phyloP scores from a whole-genome alignment of 1,140 invertebrate genomes.

The Sycophaga agraensis region DNA sequence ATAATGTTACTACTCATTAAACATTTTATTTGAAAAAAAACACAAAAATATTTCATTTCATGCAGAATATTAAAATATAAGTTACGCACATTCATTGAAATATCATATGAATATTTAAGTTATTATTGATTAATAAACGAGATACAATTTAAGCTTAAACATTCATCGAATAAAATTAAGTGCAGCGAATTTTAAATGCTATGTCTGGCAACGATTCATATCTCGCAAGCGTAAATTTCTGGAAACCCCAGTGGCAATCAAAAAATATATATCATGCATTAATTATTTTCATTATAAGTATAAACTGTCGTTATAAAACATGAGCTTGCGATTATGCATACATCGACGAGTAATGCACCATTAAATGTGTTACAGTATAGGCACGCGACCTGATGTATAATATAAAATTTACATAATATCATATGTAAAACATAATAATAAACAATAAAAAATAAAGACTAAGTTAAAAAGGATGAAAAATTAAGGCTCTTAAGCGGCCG shows the following conservation, averaged over 20 bases:
- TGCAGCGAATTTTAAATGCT: no score
- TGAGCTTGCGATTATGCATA: slow-evolving; percentile 19
- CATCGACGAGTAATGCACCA: slow-evolving; percentile 20
- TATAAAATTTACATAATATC: slow-evolving; percentile 26
- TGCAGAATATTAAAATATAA: no score
- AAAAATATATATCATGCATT: slow-evolving; percentile 15
- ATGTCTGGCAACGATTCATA: no score
- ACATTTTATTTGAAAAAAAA: no score
- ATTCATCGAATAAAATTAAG: no score
- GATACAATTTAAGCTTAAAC: no score
- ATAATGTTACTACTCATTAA: no score
- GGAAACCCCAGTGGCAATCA: slow-evolving; percentile 1
- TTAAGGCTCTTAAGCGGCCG: background rate
- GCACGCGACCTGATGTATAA: slow-evolving; percentile 9
- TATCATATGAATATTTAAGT: no score
- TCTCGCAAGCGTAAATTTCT: background rate
- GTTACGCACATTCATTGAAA: no score
- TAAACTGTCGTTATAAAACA: slow-evolving; percentile 23
- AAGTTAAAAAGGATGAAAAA: background rate
- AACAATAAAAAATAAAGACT: slow-evolving; percentile 16
- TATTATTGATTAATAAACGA: no score
- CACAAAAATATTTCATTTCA: no score
- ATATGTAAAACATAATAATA: slow-evolving; percentile 16
- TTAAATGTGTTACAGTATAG: slow-evolving; percentile 16
- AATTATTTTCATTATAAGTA: slow-evolving; percentile 15